Evolutionary conservation across 1,140 invertebrate genomes (phyloP).

Genomic region (Trachymyrmex septentrionalis): DNA sequence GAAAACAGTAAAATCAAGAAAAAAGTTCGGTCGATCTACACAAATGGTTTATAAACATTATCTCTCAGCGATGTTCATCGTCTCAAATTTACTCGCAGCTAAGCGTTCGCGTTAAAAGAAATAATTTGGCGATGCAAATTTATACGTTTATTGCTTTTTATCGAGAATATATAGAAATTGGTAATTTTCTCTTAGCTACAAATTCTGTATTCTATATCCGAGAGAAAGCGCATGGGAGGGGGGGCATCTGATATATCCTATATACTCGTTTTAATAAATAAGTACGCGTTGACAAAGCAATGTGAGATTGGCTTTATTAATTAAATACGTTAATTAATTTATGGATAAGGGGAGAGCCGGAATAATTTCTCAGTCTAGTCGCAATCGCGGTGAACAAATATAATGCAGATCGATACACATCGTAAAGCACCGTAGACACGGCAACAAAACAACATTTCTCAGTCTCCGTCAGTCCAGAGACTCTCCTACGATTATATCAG

Average conservation of each 20-base stretch:
- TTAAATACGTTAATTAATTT: slow-evolving; percentile 48
- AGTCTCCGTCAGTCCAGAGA: neutral
- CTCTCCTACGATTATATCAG: slow-evolving; percentile 52
- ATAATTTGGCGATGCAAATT: neutral
- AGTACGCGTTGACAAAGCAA: slow-evolving; percentile 53
- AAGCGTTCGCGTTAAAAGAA: neutral
- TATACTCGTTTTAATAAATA: slow-evolving; percentile 33
- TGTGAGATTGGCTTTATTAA: slow-evolving; percentile 58
- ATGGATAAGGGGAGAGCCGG: slow-evolving; percentile 1
- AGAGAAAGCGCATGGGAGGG: slow-evolving; percentile 47
- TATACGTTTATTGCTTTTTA: neutral
- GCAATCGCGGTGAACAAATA: slow-evolving; percentile 21
- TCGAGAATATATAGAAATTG: slow-evolving; percentile 18
- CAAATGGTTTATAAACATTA: neutral
- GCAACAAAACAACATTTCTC: slow-evolving; percentile 29
- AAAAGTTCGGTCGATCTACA: neutral
- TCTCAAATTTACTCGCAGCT: slow-evolving; percentile 5
- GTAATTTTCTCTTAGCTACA: slow-evolving; percentile 21
- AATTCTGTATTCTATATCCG: neutral
- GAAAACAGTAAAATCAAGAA: neutral
- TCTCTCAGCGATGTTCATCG: neutral
- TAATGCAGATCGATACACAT: slow-evolving; percentile 53
- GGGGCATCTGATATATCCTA: slow-evolving; percentile 8
- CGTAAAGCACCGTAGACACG: slow-evolving; percentile 20
- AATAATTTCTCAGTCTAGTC: slow-evolving; percentile 41